A percentile compares a stretch with the other conserved stretches of the same genome.
Evolutionary conservation across 2,888 invertebrate species (phyloP).

Genomic region (Prosapia bicincta): DNA sequence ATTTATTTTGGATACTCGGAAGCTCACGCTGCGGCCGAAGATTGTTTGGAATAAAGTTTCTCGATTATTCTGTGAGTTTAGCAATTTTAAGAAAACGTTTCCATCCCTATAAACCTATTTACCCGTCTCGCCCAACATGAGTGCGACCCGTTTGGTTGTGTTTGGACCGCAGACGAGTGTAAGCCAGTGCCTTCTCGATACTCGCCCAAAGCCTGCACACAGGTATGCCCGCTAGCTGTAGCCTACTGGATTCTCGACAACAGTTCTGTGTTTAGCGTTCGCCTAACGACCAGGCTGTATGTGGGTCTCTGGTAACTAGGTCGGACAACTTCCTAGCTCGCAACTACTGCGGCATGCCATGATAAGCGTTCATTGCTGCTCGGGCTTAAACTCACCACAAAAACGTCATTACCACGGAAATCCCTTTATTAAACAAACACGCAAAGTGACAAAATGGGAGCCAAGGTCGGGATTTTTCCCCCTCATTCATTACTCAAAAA

Average conservation of each 20-base stretch:
- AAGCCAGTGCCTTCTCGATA: neutral
- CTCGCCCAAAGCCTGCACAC: neutral
- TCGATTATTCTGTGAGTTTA: neutral
- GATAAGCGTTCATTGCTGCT: too few relatives aligned
- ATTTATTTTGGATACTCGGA: neutral
- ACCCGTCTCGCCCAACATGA: neutral
- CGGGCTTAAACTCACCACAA: too few relatives aligned
- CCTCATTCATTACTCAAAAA: too few relatives aligned
- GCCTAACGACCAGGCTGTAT: neutral
- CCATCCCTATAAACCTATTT: too few relatives aligned
- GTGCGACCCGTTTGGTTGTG: neutral
- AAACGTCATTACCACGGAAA: too few relatives aligned
- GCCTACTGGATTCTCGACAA: neutral
- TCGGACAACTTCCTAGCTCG: neutral
- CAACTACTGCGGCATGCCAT: neutral
- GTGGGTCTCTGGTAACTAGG: neutral
- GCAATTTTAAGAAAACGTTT: too few relatives aligned
- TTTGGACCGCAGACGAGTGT: neutral
- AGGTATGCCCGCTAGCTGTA: neutral
- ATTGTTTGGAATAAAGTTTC: neutral
- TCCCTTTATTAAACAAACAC: too few relatives aligned
- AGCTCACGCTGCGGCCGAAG: neutral
- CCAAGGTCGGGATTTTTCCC: too few relatives aligned
- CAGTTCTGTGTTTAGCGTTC: neutral
- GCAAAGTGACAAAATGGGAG: too few relatives aligned